Percentiles rank a stretch among this genome's conserved stretches.
Conservation (phyloP, 2,888 invertebrate species). For the Dinocampus coccinellae region DNA sequence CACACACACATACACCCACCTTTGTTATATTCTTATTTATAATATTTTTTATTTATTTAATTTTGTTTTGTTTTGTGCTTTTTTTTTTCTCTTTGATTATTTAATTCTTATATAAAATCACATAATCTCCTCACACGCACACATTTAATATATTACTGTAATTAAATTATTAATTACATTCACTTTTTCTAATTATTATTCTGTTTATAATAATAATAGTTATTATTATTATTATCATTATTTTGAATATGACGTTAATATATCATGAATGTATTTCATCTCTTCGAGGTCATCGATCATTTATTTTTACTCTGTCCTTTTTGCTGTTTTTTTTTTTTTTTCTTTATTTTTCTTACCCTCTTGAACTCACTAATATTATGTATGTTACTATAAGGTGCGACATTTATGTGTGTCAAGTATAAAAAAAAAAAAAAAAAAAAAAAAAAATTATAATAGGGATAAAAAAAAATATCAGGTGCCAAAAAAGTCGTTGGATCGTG, state of each 20-base stretch:
- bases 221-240: no score
- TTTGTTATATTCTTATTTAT: background rate
- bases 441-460: no score
- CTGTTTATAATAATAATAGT: no score
- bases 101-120: no score
- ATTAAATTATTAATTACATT: background rate
- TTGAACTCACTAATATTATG: background rate
- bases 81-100: background rate
- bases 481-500: conserved; percentile 36
- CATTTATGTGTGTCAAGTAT: background rate
- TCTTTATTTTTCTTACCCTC: background rate
- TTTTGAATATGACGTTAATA: background rate
- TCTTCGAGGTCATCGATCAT: conserved; percentile 2
- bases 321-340: background rate
- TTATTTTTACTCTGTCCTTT: background rate
- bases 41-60: background rate
- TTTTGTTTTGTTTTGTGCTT: background rate
- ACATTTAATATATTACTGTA: background rate
- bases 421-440: background rate
- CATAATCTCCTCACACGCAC: background rate
- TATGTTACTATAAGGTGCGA: background rate
- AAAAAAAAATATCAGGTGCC: conserved; percentile 11
- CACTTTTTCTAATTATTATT: background rate
- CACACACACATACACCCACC: no score
- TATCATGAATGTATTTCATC: background rate